Conservation (phyloP, 2,888 invertebrate species). For the Cheilosia soror region DNA sequence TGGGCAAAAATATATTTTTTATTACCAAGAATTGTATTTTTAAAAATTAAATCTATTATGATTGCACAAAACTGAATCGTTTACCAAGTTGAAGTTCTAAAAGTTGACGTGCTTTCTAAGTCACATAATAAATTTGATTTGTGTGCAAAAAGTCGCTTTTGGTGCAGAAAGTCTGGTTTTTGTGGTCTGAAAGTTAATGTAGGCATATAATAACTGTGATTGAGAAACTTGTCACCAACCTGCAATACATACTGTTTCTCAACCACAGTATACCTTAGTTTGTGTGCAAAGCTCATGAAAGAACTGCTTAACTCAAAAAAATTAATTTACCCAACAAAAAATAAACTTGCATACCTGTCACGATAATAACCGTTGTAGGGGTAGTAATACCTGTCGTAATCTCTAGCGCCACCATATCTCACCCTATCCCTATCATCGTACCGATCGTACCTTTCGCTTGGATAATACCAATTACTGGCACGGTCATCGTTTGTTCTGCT, state of each 20-base stretch:
- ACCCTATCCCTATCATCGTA: slow-evolving; percentile 80
- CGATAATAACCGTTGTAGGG: slow-evolving; percentile 62
- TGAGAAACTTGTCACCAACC: not conserved
- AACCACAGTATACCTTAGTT: not conserved
- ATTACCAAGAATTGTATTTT: too few relatives aligned
- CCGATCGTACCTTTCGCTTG: slow-evolving; percentile 78
- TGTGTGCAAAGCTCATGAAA: not conserved
- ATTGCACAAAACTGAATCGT: slow-evolving; percentile 11
- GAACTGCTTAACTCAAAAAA: not conserved
- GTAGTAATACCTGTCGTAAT: slow-evolving; percentile 79
- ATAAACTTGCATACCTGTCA: slow-evolving; percentile 73
- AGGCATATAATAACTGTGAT: not conserved
- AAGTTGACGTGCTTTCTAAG: slow-evolving; percentile 6
- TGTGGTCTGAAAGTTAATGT: slow-evolving; percentile 20
- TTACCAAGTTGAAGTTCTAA: slow-evolving; percentile 30
- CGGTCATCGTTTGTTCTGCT: slow-evolving; percentile 80
- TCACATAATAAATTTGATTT: not conserved
- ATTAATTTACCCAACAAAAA: slow-evolving; percentile 25
- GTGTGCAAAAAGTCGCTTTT: not conserved
- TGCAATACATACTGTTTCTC: not conserved
- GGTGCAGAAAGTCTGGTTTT: slow-evolving; percentile 48
- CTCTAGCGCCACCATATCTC: slow-evolving; percentile 77
- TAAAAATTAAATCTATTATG: too few relatives aligned
- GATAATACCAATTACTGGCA: slow-evolving; percentile 80
- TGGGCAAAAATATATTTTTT: too few relatives aligned